Percentiles rank a stretch among this genome's conserved stretches.
These are phyloP conservation scores for Anoplolepis gracilipes DNA, from an alignment of 1,140 invertebrate genomes.

Conservation along the genomic window DNA sequence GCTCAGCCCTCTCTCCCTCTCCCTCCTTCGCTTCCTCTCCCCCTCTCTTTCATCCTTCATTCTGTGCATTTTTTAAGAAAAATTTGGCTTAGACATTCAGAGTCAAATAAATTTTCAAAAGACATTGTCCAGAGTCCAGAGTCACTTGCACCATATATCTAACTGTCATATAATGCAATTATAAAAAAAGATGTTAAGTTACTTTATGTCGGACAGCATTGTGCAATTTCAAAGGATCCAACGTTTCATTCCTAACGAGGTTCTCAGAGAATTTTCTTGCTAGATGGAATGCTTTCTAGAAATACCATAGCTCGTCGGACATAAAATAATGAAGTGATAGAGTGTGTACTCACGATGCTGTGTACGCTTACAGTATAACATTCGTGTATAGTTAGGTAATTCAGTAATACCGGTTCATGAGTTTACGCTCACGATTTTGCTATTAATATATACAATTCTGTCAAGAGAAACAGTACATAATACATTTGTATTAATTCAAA, in stretches of 20 bases:
- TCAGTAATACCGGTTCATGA: slow-evolving; percentile 38
- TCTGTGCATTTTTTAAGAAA: background rate
- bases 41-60: too few species aligned
- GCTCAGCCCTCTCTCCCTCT: too few species aligned
- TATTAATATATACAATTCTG: slow-evolving; percentile 6
- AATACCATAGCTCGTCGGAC: slow-evolving; percentile 38
- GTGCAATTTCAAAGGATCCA: slow-evolving; percentile 45
- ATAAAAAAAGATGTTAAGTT: slow-evolving; percentile 20
- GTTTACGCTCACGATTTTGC: slow-evolving; percentile 49
- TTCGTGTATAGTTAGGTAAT: slow-evolving; percentile 42
- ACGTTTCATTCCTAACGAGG: slow-evolving; percentile 33
- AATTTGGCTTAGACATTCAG: background rate
- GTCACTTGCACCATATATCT: slow-evolving; percentile 1
- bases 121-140: too few species aligned
- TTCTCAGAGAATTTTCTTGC: slow-evolving; percentile 53
- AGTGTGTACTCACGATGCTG: slow-evolving; percentile 27
- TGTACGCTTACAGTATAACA: slow-evolving; percentile 10
- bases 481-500: slow-evolving; percentile 28
- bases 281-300: slow-evolving; percentile 44
- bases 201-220: background rate
- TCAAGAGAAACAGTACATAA: slow-evolving; percentile 34
- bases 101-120: slow-evolving; percentile 26
- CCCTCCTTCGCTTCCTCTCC: too few species aligned
- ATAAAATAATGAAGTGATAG: slow-evolving; percentile 57
- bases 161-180: slow-evolving; percentile 17